phyloP scores from a whole-genome alignment of 2,113 vertebrate genomes.

The Clinocottus analis region DNA sequence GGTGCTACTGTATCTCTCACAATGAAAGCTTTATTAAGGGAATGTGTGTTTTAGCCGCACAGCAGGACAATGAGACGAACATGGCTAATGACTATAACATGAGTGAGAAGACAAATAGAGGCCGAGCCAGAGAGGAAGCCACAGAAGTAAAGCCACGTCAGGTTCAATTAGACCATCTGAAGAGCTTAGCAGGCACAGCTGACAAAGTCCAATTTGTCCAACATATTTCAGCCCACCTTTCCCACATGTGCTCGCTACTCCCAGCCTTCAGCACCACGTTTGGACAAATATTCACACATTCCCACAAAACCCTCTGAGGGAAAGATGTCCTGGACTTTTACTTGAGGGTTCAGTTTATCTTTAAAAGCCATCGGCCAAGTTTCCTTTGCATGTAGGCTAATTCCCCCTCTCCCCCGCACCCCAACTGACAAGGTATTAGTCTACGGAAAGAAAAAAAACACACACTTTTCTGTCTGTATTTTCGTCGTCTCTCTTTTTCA shows the following conservation, averaged over 20 bases:
- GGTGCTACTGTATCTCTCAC: conserved; percentile 56
- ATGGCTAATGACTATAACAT: conserved; percentile 72
- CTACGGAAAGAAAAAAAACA: conserved; percentile 28
- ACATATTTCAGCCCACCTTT: conserved; percentile 76
- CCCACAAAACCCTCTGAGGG: conserved; percentile 57
- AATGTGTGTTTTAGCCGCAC: conserved; percentile 49
- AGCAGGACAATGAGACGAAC: conserved; percentile 64
- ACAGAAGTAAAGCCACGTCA: conserved; percentile 73
- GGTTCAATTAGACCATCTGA: conserved; percentile 76
- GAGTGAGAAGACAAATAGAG: conserved; percentile 74
- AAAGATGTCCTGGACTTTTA: conserved; percentile 61
- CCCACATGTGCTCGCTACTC: conserved; percentile 70
- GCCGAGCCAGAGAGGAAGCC: conserved; percentile 72
- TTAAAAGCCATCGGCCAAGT: conserved; percentile 59
- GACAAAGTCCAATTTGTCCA: conserved; percentile 77
- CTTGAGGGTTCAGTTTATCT: conserved; percentile 61
- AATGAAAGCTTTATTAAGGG: conserved; percentile 52
- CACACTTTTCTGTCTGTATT: conserved; percentile 45
- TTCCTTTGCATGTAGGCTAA: conserved; percentile 59
- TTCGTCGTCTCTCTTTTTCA: conserved; percentile 57
- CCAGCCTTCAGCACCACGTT: conserved; percentile 66
- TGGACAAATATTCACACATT: conserved; percentile 70
- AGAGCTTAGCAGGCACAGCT: conserved; percentile 60
- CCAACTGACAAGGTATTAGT: conserved; percentile 52
- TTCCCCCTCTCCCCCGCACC: conserved; percentile 24